phyloP scores from a whole-genome alignment of 1,140 invertebrate genomes.

The Tetragnatha versicolor region DNA sequence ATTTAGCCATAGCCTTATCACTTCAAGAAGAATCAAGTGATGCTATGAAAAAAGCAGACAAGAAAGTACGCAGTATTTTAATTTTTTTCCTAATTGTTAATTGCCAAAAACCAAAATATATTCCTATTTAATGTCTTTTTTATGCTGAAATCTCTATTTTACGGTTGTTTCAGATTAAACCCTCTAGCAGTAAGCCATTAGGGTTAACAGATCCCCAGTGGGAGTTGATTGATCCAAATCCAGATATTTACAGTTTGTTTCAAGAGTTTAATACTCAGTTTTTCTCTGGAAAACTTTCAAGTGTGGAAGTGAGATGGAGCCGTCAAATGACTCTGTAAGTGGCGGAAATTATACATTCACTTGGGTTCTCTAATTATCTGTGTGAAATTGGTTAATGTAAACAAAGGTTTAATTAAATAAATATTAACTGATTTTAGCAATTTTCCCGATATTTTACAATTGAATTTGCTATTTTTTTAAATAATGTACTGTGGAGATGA shows the following conservation, averaged over 20 bases:
- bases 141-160: background rate
- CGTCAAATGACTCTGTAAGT: conserved; percentile 83
- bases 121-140: background rate
- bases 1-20: conserved; percentile 25
- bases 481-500: background rate
- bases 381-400: background rate
- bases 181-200: conserved; percentile 24
- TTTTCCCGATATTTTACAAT: background rate
- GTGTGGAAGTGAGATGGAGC: conserved; percentile 88
- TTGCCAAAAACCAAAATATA: background rate
- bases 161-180: background rate
- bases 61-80: background rate
- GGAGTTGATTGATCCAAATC: conserved; percentile 92
- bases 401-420: background rate
- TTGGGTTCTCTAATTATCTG: background rate
- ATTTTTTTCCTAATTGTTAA: background rate
- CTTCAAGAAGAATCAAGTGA: conserved; percentile 4
- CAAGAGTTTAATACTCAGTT: conserved; percentile 84
- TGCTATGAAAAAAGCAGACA: background rate
- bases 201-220: conserved; percentile 69
- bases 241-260: conserved; percentile 88
- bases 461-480: background rate
- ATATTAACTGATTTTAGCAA: background rate
- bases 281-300: conserved; percentile 77
- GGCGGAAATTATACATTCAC: no score